phyloP scores from a whole-genome alignment of 2,888 invertebrate genomes.

The Troglohyphantes excavatus region DNA sequence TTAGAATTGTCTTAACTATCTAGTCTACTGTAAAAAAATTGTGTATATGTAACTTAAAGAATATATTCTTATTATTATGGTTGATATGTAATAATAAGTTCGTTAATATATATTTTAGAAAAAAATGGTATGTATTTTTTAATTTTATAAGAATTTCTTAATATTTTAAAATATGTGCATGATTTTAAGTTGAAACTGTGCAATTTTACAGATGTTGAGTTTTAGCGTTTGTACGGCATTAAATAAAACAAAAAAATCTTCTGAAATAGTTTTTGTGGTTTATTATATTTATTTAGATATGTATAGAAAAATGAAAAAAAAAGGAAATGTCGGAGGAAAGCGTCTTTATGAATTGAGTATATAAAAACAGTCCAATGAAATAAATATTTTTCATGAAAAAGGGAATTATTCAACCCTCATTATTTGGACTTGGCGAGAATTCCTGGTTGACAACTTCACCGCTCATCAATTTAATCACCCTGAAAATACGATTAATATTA shows the following conservation, averaged over 20 bases:
- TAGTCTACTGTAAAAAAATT: not conserved
- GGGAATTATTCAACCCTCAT: slow-evolving; percentile 5
- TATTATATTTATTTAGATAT: slow-evolving; percentile 2
- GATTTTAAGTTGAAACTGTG: slow-evolving; percentile 30
- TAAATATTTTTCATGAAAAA: slow-evolving; percentile 42
- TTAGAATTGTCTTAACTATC: not conserved
- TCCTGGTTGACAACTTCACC: slow-evolving; percentile 49
- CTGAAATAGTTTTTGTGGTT: not conserved
- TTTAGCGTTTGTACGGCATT: slow-evolving; percentile 56
- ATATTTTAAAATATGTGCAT: not conserved
- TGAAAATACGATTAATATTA: slow-evolving; percentile 26
- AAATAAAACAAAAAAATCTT: slow-evolving; percentile 29
- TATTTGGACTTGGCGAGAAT: not conserved
- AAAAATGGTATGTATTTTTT: slow-evolving; percentile 21
- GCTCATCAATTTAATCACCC: slow-evolving; percentile 47
- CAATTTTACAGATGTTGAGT: slow-evolving; percentile 61
- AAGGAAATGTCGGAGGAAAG: not conserved
- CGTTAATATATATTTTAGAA: not conserved
- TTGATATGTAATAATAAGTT: slow-evolving; percentile 6
- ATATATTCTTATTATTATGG: not conserved
- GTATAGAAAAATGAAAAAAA: not conserved
- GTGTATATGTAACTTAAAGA: not conserved
- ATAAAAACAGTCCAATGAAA: slow-evolving; percentile 16
- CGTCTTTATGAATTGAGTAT: not conserved
- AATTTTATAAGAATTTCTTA: not conserved